Conservation (phyloP, 1,140 invertebrate genomes). For the Centruroides vittatus region DNA sequence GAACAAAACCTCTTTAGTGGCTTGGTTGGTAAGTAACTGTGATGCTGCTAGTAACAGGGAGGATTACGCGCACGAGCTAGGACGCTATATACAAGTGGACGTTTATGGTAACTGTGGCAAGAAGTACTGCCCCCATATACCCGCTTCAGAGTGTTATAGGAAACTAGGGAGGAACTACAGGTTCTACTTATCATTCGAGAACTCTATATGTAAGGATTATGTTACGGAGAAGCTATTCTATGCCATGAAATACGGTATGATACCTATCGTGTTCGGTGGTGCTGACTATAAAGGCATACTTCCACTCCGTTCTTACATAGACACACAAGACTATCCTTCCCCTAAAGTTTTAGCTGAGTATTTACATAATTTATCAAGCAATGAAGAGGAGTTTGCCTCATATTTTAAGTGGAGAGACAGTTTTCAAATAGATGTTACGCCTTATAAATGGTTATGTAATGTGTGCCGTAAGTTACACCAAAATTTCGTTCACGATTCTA, state of each 20-base stretch:
- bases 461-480: conserved; percentile 15
- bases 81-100: conserved; percentile 42
- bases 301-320: conserved; percentile 28
- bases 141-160: conserved; percentile 19
- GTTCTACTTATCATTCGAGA: conserved; percentile 30
- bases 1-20: too few species aligned
- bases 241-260: neutral
- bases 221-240: conserved; percentile 25
- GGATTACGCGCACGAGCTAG: conserved; percentile 38
- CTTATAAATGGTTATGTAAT: conserved; percentile 17
- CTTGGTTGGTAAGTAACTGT: conserved; percentile 51
- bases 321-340: conserved; percentile 26
- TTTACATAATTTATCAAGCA: neutral
- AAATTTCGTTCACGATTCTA: neutral
- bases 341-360: conserved; percentile 13
- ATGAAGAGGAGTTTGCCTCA: neutral
- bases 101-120: conserved; percentile 46
- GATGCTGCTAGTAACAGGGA: conserved; percentile 34
- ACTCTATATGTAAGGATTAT: conserved; percentile 28
- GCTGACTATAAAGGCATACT: conserved; percentile 21
- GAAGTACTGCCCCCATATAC: neutral
- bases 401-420: conserved; percentile 25
- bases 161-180: conserved; percentile 22
- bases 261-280: conserved; percentile 19
- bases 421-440: conserved; percentile 15